Conservation (phyloP, 2,113 vertebrate genomes). For the Phalacrocorax brasilianus region DNA sequence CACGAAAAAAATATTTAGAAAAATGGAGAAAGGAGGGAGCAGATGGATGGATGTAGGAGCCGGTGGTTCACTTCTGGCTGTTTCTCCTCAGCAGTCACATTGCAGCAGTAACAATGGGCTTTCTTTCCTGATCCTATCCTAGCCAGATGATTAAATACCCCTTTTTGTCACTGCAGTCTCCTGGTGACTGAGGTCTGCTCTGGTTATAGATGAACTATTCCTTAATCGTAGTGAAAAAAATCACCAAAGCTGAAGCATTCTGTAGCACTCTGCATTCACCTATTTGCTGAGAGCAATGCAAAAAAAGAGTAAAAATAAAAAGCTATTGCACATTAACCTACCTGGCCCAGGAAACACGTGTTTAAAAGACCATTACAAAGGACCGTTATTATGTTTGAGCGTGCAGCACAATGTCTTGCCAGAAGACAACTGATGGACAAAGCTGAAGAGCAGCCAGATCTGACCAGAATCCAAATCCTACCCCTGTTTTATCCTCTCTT, state of each 20-base stretch:
- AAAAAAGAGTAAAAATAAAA: background rate
- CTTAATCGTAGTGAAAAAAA: constrained; percentile 1
- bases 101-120: background rate
- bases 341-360: background rate
- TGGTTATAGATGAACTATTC: constrained; percentile 7
- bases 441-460: constrained; percentile 14
- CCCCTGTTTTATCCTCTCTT: background rate
- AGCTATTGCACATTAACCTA: background rate
- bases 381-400: background rate
- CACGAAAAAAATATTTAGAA: background rate
- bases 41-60: constrained; percentile 3
- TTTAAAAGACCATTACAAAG: constrained; percentile 1
- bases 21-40: background rate
- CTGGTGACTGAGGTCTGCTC: constrained; percentile 18
- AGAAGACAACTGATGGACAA: constrained; percentile 31
- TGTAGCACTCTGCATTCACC: background rate
- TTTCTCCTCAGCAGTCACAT: background rate
- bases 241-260: background rate
- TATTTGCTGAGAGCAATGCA: background rate
- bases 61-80: background rate
- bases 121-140: background rate
- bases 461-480: constrained; percentile 37
- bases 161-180: constrained; percentile 24
- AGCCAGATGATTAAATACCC: constrained; percentile 20
- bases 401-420: background rate